Conservation (phyloP, 2,888 invertebrate species). For the Pheosia gnoma region DNA sequence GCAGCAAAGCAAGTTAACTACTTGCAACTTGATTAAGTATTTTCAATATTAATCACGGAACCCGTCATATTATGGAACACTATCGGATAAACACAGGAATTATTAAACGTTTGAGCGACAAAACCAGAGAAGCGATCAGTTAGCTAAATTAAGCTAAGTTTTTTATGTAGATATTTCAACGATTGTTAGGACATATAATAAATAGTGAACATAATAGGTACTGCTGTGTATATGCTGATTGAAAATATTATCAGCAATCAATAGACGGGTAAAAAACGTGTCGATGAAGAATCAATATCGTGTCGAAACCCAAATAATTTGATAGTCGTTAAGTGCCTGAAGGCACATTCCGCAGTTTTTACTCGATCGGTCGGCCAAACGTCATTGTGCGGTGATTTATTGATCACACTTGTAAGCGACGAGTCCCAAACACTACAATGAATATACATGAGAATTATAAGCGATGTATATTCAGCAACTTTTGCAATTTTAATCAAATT, state of each 20-base stretch:
- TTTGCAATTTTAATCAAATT: conserved; percentile 23
- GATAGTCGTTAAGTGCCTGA: conserved; percentile 16
- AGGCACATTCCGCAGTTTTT: conserved; percentile 15
- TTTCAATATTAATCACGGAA: too few relatives aligned
- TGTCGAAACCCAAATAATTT: conserved; percentile 21
- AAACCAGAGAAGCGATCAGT: too few relatives aligned
- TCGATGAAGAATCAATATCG: background rate
- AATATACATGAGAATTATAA: conserved; percentile 24
- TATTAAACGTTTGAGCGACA: too few relatives aligned
- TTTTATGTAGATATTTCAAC: too few relatives aligned
- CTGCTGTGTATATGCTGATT: conserved; percentile 6
- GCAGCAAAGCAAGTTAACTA: too few relatives aligned
- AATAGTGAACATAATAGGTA: too few relatives aligned
- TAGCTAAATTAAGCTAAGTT: too few relatives aligned
- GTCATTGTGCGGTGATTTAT: conserved; percentile 26
- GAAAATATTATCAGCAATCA: conserved; percentile 25
- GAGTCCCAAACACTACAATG: conserved; percentile 12
- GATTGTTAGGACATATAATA: too few relatives aligned
- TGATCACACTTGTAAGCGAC: conserved; percentile 7
- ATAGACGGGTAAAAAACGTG: conserved; percentile 17
- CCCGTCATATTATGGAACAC: too few relatives aligned
- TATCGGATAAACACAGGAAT: too few relatives aligned
- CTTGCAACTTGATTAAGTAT: too few relatives aligned
- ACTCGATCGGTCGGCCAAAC: conserved; percentile 7
- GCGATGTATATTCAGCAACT: conserved; percentile 23